Base-by-base conservation (phyloP, 2,113 vertebrate species). In the Cyprinodon brontotheroides region DNA sequence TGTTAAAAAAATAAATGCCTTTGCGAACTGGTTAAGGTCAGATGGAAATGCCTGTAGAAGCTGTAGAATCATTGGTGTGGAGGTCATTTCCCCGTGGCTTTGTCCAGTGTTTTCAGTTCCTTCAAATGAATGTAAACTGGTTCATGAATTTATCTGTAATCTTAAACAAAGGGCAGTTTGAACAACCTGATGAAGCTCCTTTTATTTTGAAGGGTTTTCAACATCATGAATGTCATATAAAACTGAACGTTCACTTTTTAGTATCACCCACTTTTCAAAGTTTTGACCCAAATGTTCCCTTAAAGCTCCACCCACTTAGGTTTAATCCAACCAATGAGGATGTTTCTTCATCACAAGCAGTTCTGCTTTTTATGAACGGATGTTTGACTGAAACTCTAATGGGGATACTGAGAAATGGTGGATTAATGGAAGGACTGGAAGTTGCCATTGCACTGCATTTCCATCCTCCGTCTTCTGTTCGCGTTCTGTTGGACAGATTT, bases 291-390 rank as follows among this genome's bases (percentile, higher is more conserved):
- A 60, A 37, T 45, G 12, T 61, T 38, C 72, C 47, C 38, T 74
- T 70, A 53, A 69, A 60, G 74, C 78, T 77, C 74, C 78, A 59
- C 72, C 81, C 86, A 65, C 83, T 85, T 68, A 41, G 63, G 78
- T 81, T 78, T 62, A 74, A 79, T 83, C 83, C 86, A 67, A 63
- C 82, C 80, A 73, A 29, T 67, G 37, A 78, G 83, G 13, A 50
- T 1, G 3, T 64, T n/a, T 68, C 81, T 68, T 73, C 60, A 36
- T 73, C 72, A 20, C 38, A 64, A 74, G 15, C 70, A 3, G 61
- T 67, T 78, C 65, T 4, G 66, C 76, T 68, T 50, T 4, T 6
- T 48, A 40, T 63, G 66, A 81, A 73, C 53, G 76, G 80, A 17
- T 70, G 76, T 53, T 4, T 65, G 64, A 40, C 75, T 78, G 74